A percentile compares a stretch with the other conserved stretches of the same genome.
These are phyloP conservation scores for Enteromius thamalakanensis DNA, from an alignment of 2,797 vertebrate genomes.

Conservation along the genomic window DNA sequence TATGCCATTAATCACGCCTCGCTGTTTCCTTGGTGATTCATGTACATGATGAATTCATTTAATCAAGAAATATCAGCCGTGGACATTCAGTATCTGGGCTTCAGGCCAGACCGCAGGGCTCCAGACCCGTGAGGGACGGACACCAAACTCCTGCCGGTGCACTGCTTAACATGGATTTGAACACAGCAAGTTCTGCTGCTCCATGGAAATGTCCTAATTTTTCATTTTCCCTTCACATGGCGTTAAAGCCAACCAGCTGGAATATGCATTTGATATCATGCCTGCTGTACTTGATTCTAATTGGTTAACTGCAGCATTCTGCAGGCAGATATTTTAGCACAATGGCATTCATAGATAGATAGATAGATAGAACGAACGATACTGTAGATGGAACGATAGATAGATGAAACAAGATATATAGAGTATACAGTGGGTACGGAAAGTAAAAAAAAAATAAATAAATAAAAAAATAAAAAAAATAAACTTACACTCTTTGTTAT, in stretches of 20 bases:
- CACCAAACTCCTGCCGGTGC: neutral
- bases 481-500: too few species aligned
- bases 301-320: neutral
- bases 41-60: conserved; percentile 22
- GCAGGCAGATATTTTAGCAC: neutral
- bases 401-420: too few species aligned
- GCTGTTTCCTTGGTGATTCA: conserved; percentile 9
- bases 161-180: conserved; percentile 2
- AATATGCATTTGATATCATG: neutral
- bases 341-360: neutral
- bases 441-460: too few species aligned
- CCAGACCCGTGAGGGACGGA: neutral
- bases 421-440: too few species aligned
- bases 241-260: neutral
- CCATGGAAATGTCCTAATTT: neutral
- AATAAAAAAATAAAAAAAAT: too few species aligned
- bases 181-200: neutral
- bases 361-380: too few species aligned
- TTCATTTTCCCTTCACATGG: neutral
- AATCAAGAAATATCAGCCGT: neutral
- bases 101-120: conserved; percentile 1
- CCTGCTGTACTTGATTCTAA: neutral
- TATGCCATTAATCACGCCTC: conserved; percentile 5
- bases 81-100: conserved; percentile 9
- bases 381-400: too few species aligned